Percentiles rank a stretch among this genome's conserved stretches.
Evolutionary conservation across 2,113 vertebrate species (phyloP).

Genomic region (Chaenocephalus aceratus): DNA sequence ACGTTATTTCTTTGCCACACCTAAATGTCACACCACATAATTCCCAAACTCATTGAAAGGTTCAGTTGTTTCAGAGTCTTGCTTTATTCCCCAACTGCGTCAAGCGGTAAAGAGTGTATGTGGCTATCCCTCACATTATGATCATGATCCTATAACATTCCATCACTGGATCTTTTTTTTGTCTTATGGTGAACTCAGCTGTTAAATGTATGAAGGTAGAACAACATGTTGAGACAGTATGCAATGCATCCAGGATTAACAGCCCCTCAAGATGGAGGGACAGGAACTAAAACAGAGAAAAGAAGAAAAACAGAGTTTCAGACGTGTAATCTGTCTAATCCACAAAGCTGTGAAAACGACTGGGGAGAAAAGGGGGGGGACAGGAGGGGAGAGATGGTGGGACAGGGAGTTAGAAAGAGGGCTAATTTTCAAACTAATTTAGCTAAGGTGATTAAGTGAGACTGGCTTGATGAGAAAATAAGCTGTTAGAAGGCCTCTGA

Average conservation of each 20-base stretch:
- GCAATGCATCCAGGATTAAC: conserved; percentile 33
- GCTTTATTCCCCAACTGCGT: not conserved
- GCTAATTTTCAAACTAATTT: conserved; percentile 80
- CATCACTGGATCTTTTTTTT: not conserved
- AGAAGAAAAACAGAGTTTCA: conserved; percentile 75
- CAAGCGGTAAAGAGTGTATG: not conserved
- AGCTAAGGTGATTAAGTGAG: conserved; percentile 79
- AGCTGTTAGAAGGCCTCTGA: conserved; percentile 58
- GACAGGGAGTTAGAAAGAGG: conserved; percentile 53
- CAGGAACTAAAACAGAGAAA: conserved; percentile 13
- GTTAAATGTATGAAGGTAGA: not conserved
- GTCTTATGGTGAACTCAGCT: not conserved
- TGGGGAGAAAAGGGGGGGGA: conserved; percentile 47
- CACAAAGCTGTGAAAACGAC: conserved; percentile 79
- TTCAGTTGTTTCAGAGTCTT: not conserved
- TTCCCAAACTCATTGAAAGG: not conserved
- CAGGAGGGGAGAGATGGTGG: conserved; percentile 20
- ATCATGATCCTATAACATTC: not conserved
- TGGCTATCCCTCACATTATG: not conserved
- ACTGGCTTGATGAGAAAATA: conserved; percentile 68
- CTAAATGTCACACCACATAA: not conserved
- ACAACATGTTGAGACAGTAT: conserved; percentile 24
- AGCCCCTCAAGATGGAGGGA: not conserved
- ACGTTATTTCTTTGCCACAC: not conserved
- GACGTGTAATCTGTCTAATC: conserved; percentile 83